These are phyloP conservation scores for Aleadryas rufinucha DNA, from an alignment of 2,113 vertebrate genomes.

Conservation along the genomic window DNA sequence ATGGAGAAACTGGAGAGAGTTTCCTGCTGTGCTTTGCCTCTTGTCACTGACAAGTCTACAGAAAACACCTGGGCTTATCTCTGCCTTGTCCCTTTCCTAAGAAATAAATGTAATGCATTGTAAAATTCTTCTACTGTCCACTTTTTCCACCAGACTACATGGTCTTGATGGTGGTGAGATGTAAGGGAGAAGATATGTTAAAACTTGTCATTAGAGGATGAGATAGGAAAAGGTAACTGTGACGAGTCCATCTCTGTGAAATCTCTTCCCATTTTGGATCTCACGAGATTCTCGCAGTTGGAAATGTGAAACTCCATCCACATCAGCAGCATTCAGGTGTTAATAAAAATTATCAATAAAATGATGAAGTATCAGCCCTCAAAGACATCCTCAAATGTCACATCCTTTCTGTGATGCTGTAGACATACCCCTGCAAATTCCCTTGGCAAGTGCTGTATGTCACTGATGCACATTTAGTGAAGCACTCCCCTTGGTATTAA, in stretches of 20 bases:
- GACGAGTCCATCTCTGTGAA: not conserved
- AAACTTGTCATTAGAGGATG: not conserved
- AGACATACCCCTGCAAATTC: not conserved
- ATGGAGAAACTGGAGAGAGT: not conserved
- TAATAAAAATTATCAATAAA: not conserved
- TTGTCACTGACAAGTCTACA: not conserved
- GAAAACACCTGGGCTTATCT: not conserved
- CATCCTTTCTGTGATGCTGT: not conserved
- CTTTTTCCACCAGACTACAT: not conserved
- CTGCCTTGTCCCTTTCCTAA: not conserved
- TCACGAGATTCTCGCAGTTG: rapidly evolving
- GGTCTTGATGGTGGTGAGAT: not conserved
- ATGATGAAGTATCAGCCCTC: not conserved
- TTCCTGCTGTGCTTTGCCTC: not conserved
- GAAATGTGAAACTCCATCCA: not conserved
- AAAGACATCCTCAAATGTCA: not conserved
- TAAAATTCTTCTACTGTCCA: not conserved
- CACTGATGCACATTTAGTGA: not conserved
- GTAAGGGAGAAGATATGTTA: not conserved
- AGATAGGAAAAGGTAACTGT: not conserved
- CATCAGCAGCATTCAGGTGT: not conserved
- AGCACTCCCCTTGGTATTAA: rapidly evolving
- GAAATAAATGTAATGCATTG: not conserved
- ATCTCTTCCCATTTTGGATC: not conserved
- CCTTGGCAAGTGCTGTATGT: not conserved